Evolutionary conservation across 2,888 invertebrate genomes (phyloP).

Genomic region (Andrena haemorrhoa): DNA sequence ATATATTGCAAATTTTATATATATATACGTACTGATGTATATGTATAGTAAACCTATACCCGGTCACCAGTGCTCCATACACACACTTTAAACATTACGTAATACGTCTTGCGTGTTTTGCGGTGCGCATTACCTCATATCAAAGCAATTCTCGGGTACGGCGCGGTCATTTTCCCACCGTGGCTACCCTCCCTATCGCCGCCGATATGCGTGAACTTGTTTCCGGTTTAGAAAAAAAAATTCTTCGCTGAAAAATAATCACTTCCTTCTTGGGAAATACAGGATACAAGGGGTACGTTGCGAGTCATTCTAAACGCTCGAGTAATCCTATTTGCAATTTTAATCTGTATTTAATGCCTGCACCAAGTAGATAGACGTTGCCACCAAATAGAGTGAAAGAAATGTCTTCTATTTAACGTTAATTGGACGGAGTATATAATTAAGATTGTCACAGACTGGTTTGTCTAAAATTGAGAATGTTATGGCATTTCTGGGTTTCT

Average conservation of each 20-base stretch:
- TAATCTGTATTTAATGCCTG: neutral
- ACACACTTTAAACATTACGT: conserved; percentile 69
- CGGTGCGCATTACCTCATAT: conserved; percentile 76
- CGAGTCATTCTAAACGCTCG: no score
- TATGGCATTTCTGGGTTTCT: no score
- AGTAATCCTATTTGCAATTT: conserved; percentile 15
- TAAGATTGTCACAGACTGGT: no score
- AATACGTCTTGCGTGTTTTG: conserved; percentile 73
- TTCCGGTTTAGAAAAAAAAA: conserved; percentile 43
- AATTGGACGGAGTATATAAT: no score
- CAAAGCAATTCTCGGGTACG: conserved; percentile 73
- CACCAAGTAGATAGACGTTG: no score
- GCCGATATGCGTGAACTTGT: conserved; percentile 45
- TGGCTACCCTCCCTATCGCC: conserved; percentile 46
- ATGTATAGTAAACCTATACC: neutral
- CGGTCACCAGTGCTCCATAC: conserved; percentile 42
- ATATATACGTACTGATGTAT: neutral
- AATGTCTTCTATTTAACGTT: no score
- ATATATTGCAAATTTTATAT: no score
- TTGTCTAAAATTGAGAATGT: no score
- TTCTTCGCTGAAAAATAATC: neutral
- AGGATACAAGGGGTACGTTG: neutral
- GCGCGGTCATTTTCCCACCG: conserved; percentile 76
- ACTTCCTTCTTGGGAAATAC: conserved; percentile 34
- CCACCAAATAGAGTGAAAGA: neutral